These are phyloP conservation scores for Subacronicta megacephala DNA, from an alignment of 2,888 invertebrate genomes.

Conservation along the genomic window DNA sequence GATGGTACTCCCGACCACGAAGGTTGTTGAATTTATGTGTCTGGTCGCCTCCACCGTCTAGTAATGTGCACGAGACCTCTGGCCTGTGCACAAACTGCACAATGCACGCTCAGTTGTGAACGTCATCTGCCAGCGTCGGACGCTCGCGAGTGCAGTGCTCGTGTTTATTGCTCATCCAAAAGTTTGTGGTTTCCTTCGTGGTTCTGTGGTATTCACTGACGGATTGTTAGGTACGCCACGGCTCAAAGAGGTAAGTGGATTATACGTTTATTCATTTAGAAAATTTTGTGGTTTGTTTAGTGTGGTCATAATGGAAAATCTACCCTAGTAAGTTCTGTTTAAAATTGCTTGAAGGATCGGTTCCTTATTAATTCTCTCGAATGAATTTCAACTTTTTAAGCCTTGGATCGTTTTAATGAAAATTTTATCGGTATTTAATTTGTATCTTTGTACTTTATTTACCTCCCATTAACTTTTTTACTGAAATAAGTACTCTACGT, in stretches of 20 bases:
- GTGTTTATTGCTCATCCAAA: conserved; percentile 54
- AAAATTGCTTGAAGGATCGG: conserved; percentile 23
- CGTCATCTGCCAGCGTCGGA: conserved; percentile 35
- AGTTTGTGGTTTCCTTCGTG: conserved; percentile 47
- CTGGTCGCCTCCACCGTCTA: conserved; percentile 55
- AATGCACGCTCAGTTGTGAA: conserved; percentile 56
- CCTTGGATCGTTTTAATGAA: conserved; percentile 11
- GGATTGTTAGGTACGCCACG: conserved; percentile 48
- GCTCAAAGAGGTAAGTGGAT: conserved; percentile 50
- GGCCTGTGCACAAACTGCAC: conserved; percentile 52
- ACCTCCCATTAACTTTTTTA: not conserved
- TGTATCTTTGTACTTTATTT: not conserved
- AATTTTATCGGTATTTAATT: conserved; percentile 5
- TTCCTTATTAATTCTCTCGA: conserved; percentile 41
- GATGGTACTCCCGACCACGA: conserved; percentile 44
- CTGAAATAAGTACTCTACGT: no score
- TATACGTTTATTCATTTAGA: conserved; percentile 27
- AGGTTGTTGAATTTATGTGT: conserved; percentile 67
- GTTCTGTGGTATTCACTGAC: conserved; percentile 53
- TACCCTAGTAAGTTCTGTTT: conserved; percentile 23
- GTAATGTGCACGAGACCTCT: conserved; percentile 39
- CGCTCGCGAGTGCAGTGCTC: conserved; percentile 24
- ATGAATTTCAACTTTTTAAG: conserved; percentile 18
- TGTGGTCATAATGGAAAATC: conserved; percentile 17
- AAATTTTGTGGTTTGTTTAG: conserved; percentile 10